Conservation (phyloP, 1,140 invertebrate species). For the Leptinotarsa lineolata region DNA sequence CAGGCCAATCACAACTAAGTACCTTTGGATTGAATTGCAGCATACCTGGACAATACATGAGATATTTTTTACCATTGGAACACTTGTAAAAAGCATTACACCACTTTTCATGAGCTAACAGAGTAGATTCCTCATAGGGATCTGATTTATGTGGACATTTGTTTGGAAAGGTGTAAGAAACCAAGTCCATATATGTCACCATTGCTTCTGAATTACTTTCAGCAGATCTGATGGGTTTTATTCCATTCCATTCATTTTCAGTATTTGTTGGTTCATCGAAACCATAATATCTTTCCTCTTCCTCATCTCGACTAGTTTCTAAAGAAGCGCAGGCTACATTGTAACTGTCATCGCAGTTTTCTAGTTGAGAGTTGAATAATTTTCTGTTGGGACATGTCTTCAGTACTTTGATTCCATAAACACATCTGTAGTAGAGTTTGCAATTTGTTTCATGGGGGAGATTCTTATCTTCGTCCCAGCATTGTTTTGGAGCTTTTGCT, state of each 20-base stretch:
- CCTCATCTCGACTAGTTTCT: neutral
- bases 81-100: constrained; percentile 64
- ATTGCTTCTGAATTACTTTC: neutral
- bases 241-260: neutral
- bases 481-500: neutral
- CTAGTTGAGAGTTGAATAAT: constrained; percentile 51
- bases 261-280: neutral
- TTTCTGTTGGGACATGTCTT: constrained; percentile 51
- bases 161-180: neutral
- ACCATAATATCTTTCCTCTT: neutral
- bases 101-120: constrained; percentile 59
- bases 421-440: constrained; percentile 48
- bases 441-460: constrained; percentile 37
- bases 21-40: constrained; percentile 9
- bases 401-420: constrained; percentile 43
- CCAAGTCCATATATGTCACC: neutral
- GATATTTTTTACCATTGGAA: constrained; percentile 56
- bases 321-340: constrained; percentile 34
- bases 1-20: constrained; percentile 35
- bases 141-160: constrained; percentile 14
- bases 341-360: constrained; percentile 49
- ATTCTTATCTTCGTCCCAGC: constrained; percentile 29
- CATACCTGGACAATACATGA: constrained; percentile 56
- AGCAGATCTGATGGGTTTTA: neutral
- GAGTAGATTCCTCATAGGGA: constrained; percentile 33